A percentile compares a stretch with the other conserved stretches of the same genome.
Evolutionary conservation across 2,797 vertebrate species (phyloP).

Genomic region (Labroides dimidiatus): DNA sequence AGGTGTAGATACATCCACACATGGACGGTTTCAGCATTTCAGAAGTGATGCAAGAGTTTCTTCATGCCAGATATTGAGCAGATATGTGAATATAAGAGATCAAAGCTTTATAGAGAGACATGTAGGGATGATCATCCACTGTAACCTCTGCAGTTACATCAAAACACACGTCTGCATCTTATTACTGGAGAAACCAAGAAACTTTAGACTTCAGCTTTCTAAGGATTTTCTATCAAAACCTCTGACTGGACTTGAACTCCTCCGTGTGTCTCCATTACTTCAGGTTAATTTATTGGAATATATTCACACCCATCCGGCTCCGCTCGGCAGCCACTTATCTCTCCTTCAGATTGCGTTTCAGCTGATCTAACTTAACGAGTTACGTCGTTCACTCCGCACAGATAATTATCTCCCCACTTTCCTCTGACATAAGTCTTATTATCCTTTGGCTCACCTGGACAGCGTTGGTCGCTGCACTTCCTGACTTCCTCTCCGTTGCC

Average conservation of each 20-base stretch:
- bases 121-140: slow-evolving; percentile 28
- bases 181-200: slow-evolving; percentile 18
- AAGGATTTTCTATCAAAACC: slow-evolving; percentile 10
- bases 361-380: slow-evolving; percentile 46
- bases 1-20: slow-evolving; percentile 24
- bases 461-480: slow-evolving; percentile 96
- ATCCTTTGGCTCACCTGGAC: slow-evolving; percentile 89
- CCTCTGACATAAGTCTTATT: slow-evolving; percentile 31
- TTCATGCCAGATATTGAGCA: slow-evolving; percentile 32
- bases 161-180: no score
- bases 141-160: not conserved
- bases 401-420: slow-evolving; percentile 63
- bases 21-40: slow-evolving; percentile 47
- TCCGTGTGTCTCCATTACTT: slow-evolving; percentile 20
- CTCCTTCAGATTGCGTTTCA: slow-evolving; percentile 43
- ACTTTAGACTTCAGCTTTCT: slow-evolving; percentile 31
- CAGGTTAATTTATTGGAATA: slow-evolving; percentile 15
- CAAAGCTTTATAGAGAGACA: slow-evolving; percentile 40
- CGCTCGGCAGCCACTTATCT: slow-evolving; percentile 23
- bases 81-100: slow-evolving; percentile 53
- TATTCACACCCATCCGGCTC: slow-evolving; percentile 22
- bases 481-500: slow-evolving; percentile 93
- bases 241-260: slow-evolving; percentile 17
- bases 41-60: slow-evolving; percentile 64
- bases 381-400: slow-evolving; percentile 38